phyloP scores from a whole-genome alignment of 2,888 invertebrate genomes.

The Drosophila koepferae region DNA sequence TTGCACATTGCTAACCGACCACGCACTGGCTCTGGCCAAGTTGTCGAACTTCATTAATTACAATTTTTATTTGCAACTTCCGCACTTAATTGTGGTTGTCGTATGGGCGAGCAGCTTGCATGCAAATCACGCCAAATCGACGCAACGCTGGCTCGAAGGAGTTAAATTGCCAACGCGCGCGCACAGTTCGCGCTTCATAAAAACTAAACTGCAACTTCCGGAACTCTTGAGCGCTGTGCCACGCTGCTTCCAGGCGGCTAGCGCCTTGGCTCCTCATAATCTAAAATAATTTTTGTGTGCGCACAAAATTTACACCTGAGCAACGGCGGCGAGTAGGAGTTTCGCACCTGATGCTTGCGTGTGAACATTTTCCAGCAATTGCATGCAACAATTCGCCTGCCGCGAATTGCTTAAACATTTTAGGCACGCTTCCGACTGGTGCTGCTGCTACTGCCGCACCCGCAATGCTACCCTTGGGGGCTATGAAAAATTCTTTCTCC shows the following conservation, averaged over 20 bases:
- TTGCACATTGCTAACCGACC: conserved; percentile 11
- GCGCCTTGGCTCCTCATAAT: conserved; percentile 57
- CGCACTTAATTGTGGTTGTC: conserved; percentile 56
- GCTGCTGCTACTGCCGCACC: conserved; percentile 7
- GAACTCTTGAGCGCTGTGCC: conserved; percentile 5
- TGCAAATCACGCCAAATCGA: conserved; percentile 39
- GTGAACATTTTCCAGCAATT: conserved; percentile 76
- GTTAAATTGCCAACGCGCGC: conserved; percentile 37
- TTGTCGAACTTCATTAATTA: conserved; percentile 39
- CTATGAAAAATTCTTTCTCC: conserved; percentile 45
- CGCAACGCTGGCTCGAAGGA: background rate
- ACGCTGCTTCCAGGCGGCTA: background rate
- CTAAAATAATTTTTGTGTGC: conserved; percentile 79
- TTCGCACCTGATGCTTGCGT: conserved; percentile 57
- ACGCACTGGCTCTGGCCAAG: background rate
- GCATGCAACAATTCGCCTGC: conserved; percentile 68
- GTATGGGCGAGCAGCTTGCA: conserved; percentile 56
- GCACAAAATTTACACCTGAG: conserved; percentile 74
- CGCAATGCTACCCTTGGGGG: conserved; percentile 29
- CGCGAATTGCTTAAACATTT: conserved; percentile 71
- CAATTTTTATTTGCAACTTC: conserved; percentile 38
- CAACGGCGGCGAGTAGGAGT: background rate
- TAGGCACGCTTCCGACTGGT: conserved; percentile 70
- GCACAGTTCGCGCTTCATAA: conserved; percentile 68
- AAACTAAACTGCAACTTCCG: conserved; percentile 77